Evolutionary conservation across 2,888 invertebrate genomes (phyloP), one percentile per base, ranked within the genome.

Genomic region (Agrenia bidenticulata): DNA sequence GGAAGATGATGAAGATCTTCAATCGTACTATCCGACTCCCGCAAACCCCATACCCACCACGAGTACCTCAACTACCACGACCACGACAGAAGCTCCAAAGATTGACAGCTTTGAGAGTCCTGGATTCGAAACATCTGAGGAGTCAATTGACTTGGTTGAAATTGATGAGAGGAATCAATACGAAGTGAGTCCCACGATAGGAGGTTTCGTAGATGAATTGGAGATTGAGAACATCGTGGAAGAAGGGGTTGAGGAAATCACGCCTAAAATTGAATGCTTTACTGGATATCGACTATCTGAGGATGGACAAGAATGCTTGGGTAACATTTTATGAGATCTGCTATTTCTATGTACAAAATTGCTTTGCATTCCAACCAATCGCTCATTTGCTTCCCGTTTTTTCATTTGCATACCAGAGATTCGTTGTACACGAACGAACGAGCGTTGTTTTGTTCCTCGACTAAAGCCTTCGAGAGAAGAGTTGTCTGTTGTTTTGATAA

Each of bases 291-390:
- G 69, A n/a, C 66, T 76, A 1, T 73, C 76, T 1, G 23, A 23
- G 1, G 76, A 76, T 63, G 73, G 71, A 57, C 55, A 65, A 11
- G 69, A 70, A 66, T 76, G 76, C 50, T 32, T 73, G 49, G 76
- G 76, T 76, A 70, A 65, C 58, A 13, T 54, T 13, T 17, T 15
- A 24, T 9, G 51, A 11, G 9, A 51, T 51, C n/a, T 55, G 17
- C 27, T 23, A 55, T 15, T 27, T 55, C 4, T 4, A 45, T 11
- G 45, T 32, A 32, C 5, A 11, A 32, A 11, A 45, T 45, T 45
- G 45, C 45, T 19, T 45, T 45, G 45, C 39, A 55, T 37, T 27
- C 32, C 32, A 37, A 19, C 41, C 39, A 37, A 57, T 19, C 23
- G 21, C 57, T 57, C 56, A 56, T 56, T 56, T 56, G 39, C 57